Conservation (phyloP, 1,140 invertebrate species). For the Amyelois transitella region DNA sequence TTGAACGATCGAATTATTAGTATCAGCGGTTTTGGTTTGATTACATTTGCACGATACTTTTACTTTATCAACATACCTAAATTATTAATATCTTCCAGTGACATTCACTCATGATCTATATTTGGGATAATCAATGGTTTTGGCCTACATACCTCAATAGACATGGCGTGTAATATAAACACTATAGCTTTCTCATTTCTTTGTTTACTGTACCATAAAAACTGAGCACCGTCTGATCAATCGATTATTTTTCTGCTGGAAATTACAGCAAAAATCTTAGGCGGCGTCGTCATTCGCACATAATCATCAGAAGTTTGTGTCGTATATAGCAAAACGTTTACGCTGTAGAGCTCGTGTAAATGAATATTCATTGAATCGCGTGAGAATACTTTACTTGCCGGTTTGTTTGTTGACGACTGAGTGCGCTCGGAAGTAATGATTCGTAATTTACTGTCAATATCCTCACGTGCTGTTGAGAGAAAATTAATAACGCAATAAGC, state of each 20-base stretch:
- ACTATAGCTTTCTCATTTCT: not conserved
- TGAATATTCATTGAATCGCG: not conserved
- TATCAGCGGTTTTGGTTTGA: conserved; percentile 34
- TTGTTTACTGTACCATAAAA: not conserved
- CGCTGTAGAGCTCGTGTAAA: not conserved
- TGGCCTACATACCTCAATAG: not conserved
- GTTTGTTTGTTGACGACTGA: not conserved
- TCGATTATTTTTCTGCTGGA: not conserved
- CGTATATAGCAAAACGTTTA: not conserved
- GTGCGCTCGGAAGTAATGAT: not conserved
- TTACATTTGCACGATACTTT: conserved; percentile 10
- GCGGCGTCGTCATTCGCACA: not conserved
- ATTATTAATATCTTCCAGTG: not conserved
- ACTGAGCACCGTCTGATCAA: not conserved
- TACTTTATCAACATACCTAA: not conserved
- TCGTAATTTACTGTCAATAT: not conserved
- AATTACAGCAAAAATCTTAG: not conserved
- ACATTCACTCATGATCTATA: not conserved
- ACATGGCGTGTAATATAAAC: not conserved
- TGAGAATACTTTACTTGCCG: not conserved
- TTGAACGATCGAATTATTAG: conserved; percentile 49
- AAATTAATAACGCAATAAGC: not conserved
- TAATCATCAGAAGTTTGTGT: not conserved
- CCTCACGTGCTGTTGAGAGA: not conserved
- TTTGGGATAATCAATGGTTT: not conserved